Base-by-base conservation (phyloP, 2,888 invertebrate genomes). In the Archaeoteleia sp. region DNA sequence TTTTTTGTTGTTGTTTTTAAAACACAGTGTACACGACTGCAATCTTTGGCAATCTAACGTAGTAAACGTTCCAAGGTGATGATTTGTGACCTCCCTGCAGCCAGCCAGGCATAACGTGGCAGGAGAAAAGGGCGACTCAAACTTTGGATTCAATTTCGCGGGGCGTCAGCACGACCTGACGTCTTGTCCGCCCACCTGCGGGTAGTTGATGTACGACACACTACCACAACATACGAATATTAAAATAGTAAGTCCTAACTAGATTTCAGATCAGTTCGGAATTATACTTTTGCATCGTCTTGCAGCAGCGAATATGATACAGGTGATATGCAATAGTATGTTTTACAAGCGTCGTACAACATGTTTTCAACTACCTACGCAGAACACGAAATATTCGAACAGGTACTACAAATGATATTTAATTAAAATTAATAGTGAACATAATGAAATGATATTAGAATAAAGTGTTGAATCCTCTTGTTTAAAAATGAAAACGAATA, bases 111-210 rank as follows among this genome's bases (percentile, higher is more conserved):
- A 67, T 57, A 70, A 66, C 67, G 63, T 57, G 39, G 43, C 71
- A 61, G 53, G 67, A 62, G 68, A 74, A 73, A 74, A 70, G 71
- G 70, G 73, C 71, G 75, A 74, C 77, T 77, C 71, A 76, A 80
- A 78, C 81, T 83, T 84, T 84, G 78, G 82, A 84, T 84, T 84
- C 83, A 84, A 84, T 84, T 84, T 84, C 79, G 81, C 79, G 77
- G 80, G 82, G 82, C 84, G 82, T 82, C 83, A 82, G 79, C 72
- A 58, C 45, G 65, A 72, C 65, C 80, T 82, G 84, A 84, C 82
- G 79, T 80, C 75, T 75, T 78, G 84, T 84, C 84, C 84, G 84
- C 84, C 84, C 84, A 84, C 84, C 69, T 73, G 71, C 60, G 45
- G 55, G 62, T 51, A 61, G 51, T 62, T 75, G 73, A 75, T 73